These are phyloP conservation scores for Elgaria multicarinata DNA, from an alignment of 2,113 vertebrate species.

Conservation along the genomic window DNA sequence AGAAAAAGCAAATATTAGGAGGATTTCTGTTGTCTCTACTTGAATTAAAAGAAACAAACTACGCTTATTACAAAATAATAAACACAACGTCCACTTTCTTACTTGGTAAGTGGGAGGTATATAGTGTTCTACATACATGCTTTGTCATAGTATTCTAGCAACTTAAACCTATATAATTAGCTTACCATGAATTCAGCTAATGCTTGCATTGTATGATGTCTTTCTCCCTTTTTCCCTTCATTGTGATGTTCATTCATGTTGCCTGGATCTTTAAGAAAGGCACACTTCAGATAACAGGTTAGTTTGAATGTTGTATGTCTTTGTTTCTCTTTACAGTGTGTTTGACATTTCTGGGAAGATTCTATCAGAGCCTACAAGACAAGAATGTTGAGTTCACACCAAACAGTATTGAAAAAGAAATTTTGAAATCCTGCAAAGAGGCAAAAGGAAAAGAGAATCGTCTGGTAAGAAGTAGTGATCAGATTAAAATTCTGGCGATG, in stretches of 20 bases:
- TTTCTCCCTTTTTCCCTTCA: background rate
- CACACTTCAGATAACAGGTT: background rate
- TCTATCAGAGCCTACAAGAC: slow-evolving; percentile 90
- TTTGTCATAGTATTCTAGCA: background rate
- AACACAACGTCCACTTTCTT: background rate
- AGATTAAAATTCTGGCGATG: background rate
- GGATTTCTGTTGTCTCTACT: background rate
- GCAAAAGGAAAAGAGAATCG: slow-evolving; percentile 96
- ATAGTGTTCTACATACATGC: background rate
- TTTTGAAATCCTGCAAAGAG: slow-evolving; percentile 86
- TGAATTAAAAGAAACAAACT: background rate
- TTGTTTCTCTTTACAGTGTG: slow-evolving; percentile 85
- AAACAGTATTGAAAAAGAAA: slow-evolving; percentile 86
- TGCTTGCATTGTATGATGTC: background rate
- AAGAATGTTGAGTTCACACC: slow-evolving; percentile 82
- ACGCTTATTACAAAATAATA: background rate
- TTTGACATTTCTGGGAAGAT: slow-evolving; percentile 88
- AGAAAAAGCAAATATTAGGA: background rate
- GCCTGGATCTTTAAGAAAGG: background rate
- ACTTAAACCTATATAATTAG: background rate
- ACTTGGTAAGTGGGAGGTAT: background rate
- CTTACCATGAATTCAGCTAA: background rate
- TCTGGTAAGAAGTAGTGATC: slow-evolving; percentile 81
- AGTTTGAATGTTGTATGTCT: slow-evolving; percentile 2
- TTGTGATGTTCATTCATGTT: rapidly evolving